Evolutionary conservation across 2,888 invertebrate species (phyloP).

Genomic region (Meteorus colon): DNA sequence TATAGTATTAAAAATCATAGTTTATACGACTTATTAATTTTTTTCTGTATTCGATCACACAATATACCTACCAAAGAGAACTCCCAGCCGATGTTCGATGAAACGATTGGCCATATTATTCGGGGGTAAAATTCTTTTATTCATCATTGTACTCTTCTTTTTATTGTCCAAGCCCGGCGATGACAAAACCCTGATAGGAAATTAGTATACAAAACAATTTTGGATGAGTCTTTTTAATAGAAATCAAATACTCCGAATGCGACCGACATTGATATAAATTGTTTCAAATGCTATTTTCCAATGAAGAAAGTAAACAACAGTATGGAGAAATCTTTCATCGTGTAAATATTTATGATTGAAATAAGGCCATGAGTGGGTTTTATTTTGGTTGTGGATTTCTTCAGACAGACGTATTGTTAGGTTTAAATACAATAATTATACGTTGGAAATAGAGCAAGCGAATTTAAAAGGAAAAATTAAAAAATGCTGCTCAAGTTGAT

Average conservation of each 20-base stretch:
- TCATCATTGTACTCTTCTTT: not conserved
- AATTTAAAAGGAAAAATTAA: slow-evolving; percentile 2
- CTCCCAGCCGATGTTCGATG: slow-evolving; percentile 5
- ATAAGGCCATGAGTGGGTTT: not conserved
- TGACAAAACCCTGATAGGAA: no score
- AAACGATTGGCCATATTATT: not conserved
- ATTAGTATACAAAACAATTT: no score
- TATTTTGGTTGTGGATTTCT: not conserved
- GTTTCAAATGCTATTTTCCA: not conserved
- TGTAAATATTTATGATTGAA: not conserved
- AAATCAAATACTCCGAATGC: no score
- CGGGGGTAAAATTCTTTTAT: not conserved
- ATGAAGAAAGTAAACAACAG: no score
- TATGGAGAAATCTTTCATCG: no score
- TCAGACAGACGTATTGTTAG: not conserved
- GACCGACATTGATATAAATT: no score
- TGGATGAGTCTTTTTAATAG: no score
- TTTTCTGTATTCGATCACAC: slow-evolving; percentile 14
- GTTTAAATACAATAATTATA: not conserved
- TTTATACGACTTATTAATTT: not conserved
- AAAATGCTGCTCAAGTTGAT: slow-evolving; percentile 62
- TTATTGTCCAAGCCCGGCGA: not conserved
- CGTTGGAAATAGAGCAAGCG: not conserved
- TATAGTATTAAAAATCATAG: slow-evolving; percentile 17
- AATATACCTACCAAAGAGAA: slow-evolving; percentile 25